Percentiles rank a stretch among this genome's conserved stretches.
phyloP scores from a whole-genome alignment of 2,888 invertebrate genomes.

The Apocheima hispidaria region DNA sequence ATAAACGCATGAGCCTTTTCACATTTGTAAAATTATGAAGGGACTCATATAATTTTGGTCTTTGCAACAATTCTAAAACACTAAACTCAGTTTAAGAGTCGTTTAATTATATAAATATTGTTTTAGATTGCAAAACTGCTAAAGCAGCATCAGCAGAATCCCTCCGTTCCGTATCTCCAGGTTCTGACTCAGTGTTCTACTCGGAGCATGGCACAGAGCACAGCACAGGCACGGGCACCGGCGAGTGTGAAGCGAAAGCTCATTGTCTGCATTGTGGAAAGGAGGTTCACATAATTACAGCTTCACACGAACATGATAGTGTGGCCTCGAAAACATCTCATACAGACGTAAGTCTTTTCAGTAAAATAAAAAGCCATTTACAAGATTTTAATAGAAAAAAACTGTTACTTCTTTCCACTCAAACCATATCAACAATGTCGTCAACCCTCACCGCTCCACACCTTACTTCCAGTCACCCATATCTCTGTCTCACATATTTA shows the following conservation, averaged over 20 bases:
- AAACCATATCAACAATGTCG: too few relatives aligned
- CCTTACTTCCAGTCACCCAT: too few relatives aligned
- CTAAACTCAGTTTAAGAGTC: too few relatives aligned
- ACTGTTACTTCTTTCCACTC: too few relatives aligned
- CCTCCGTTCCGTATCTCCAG: constrained; percentile 94
- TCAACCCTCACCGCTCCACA: too few relatives aligned
- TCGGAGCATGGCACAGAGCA: constrained; percentile 89
- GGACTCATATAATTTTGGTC: too few relatives aligned
- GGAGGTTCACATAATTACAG: constrained; percentile 89
- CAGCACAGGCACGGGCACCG: constrained; percentile 72
- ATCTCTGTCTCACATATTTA: too few relatives aligned
- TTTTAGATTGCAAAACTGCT: constrained; percentile 81
- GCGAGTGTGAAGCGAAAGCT: constrained; percentile 86
- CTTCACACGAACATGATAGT: constrained; percentile 78
- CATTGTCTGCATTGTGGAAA: constrained; percentile 94
- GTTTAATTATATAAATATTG: too few relatives aligned
- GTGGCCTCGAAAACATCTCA: constrained; percentile 76
- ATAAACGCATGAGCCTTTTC: too few relatives aligned
- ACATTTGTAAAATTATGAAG: too few relatives aligned
- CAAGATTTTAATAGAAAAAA: too few relatives aligned
- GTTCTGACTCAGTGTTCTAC: constrained; percentile 96
- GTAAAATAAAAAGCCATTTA: neutral
- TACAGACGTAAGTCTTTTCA: constrained; percentile 71
- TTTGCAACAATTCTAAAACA: too few relatives aligned
- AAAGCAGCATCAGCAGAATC: constrained; percentile 95